These are phyloP conservation scores for Tetramorium parvispinum DNA, from an alignment of 1,140 invertebrate species.

Conservation along the genomic window DNA sequence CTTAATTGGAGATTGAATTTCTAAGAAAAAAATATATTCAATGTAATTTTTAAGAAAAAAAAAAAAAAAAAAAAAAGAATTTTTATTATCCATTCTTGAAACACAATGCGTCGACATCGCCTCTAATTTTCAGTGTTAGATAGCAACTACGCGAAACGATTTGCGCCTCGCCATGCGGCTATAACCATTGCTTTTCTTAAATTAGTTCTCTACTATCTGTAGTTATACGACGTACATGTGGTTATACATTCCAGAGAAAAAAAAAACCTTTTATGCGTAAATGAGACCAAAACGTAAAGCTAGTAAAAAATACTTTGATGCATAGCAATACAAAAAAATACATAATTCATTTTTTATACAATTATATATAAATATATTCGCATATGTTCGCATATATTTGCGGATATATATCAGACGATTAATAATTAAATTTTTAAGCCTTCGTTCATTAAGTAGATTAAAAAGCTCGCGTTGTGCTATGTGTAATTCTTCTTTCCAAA, in stretches of 20 bases:
- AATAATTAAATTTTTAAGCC: not conserved
- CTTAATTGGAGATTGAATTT: not conserved
- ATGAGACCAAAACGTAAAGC: not conserved
- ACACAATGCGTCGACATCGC: too few species aligned
- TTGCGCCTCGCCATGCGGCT: not conserved
- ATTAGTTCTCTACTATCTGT: not conserved
- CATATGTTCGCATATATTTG: too few species aligned
- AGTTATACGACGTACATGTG: not conserved
- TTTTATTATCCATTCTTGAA: not conserved
- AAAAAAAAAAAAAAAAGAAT: too few species aligned
- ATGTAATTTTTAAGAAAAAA: not conserved
- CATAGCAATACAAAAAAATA: too few species aligned
- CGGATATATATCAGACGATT: not conserved
- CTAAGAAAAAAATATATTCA: not conserved
- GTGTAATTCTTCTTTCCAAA: not conserved
- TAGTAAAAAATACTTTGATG: too few species aligned
- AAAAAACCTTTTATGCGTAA: not conserved
- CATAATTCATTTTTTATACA: not conserved
- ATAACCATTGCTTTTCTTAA: not conserved
- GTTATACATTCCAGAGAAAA: not conserved
- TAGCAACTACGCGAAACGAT: not conserved
- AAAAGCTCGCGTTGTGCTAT: not conserved
- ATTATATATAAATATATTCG: not conserved
- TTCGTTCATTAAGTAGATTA: not conserved
- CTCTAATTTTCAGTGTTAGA: conserved; percentile 15